These are phyloP conservation scores for Plectrocnemia conspersa DNA, from an alignment of 1,140 invertebrate species.

Conservation along the genomic window DNA sequence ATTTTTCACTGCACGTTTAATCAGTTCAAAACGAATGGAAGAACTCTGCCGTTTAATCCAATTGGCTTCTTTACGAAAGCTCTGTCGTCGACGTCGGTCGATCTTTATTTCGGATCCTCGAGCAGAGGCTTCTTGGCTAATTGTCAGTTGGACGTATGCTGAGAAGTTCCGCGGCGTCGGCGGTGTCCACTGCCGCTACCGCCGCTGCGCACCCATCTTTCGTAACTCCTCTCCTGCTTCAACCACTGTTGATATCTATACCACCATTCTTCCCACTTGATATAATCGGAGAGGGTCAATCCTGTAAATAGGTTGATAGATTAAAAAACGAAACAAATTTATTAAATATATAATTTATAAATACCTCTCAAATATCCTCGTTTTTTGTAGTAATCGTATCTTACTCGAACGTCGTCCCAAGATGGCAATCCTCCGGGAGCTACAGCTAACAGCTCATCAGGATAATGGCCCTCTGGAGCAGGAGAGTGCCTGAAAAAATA, in stretches of 20 bases:
- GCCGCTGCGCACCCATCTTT: conserved; percentile 63
- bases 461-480: conserved; percentile 70
- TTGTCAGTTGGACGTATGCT: conserved; percentile 21
- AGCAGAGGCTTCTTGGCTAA: conserved; percentile 13
- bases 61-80: too few species aligned
- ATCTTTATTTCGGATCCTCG: conserved; percentile 9
- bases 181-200: conserved; percentile 37
- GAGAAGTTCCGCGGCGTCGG: conserved; percentile 7
- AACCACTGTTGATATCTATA: conserved; percentile 89
- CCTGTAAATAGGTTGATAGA: conserved; percentile 39
- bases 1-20: too few species aligned
- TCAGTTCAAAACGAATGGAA: too few species aligned
- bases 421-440: conserved; percentile 69
- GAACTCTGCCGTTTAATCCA: too few species aligned
- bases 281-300: conserved; percentile 73
- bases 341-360: neutral
- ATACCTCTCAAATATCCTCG: conserved; percentile 68
- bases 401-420: conserved; percentile 79
- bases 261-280: conserved; percentile 93
- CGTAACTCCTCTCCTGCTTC: conserved; percentile 75
- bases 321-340: too few species aligned
- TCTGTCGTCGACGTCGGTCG: too few species aligned
- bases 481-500: conserved; percentile 56
- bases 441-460: conserved; percentile 65
- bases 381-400: conserved; percentile 83